These are phyloP conservation scores for Drosophila hydei DNA, from an alignment of 1,140 invertebrate species.

Conservation along the genomic window DNA sequence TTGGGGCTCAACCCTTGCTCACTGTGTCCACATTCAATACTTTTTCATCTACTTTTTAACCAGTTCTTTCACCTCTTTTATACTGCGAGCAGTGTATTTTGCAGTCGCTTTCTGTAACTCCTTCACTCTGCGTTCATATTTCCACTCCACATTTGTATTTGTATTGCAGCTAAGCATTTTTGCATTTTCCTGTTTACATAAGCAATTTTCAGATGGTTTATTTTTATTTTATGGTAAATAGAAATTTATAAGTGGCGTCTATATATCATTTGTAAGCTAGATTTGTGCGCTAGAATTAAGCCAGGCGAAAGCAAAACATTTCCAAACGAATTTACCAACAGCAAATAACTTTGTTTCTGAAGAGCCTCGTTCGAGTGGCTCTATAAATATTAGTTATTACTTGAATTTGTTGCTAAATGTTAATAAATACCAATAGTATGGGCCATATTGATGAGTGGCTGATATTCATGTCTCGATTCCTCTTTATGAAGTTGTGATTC, in stretches of 20 bases:
- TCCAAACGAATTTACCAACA: too few species aligned
- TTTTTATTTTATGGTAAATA: conserved; percentile 56
- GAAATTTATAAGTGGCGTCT: conserved; percentile 56
- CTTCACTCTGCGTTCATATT: too few species aligned
- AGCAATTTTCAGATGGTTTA: conserved; percentile 48
- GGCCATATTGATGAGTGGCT: too few species aligned
- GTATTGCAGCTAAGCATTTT: conserved; percentile 10
- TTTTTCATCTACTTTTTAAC: background rate
- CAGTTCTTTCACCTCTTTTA: background rate
- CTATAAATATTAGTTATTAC: too few species aligned
- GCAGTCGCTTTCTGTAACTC: background rate
- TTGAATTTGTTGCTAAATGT: too few species aligned
- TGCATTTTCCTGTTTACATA: conserved; percentile 33
- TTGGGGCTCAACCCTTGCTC: too few species aligned
- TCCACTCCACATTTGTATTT: background rate
- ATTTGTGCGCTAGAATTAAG: conserved; percentile 20
- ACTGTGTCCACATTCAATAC: background rate
- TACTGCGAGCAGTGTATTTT: background rate
- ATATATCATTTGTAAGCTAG: conserved; percentile 62
- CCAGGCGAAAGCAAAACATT: background rate
- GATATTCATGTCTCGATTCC: too few species aligned
- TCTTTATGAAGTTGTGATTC: too few species aligned
- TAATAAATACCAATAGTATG: too few species aligned
- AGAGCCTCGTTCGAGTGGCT: too few species aligned
- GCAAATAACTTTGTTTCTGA: too few species aligned